Evolutionary conservation across 92 coral and sea anemone genomes (phyloP).

Genomic region (Porites lobata): DNA sequence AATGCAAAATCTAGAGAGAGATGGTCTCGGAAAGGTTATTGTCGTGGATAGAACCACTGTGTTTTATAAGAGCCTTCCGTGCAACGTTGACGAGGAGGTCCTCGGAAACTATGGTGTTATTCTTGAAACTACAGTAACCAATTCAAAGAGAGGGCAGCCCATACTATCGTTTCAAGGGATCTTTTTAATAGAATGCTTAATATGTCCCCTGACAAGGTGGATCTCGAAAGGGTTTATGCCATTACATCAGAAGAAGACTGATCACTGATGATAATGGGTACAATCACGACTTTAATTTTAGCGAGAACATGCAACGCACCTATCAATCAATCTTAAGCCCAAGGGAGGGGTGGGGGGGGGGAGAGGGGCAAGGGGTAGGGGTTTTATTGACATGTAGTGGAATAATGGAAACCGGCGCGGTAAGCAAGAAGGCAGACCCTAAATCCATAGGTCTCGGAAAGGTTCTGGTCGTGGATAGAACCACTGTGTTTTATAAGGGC

Average conservation of each 20-base stretch:
- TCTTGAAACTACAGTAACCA: neutral
- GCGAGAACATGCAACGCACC: no score
- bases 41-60: constrained; percentile 31
- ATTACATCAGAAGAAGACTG: constrained; percentile 8
- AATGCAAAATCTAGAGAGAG: constrained; percentile 21
- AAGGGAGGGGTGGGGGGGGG: no score
- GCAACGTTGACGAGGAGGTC: neutral
- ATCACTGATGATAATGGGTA: neutral
- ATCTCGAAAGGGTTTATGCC: constrained; percentile 12
- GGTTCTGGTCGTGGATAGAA: constrained; percentile 14
- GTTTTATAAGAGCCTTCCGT: constrained; percentile 32
- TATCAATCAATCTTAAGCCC: no score
- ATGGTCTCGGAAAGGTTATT: constrained; percentile 28
- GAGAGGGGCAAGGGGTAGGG: no score
- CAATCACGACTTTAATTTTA: no score
- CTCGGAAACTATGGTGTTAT: constrained; percentile 33
- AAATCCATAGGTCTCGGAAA: constrained; percentile 25
- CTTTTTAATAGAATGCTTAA: constrained; percentile 34
- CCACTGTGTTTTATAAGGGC: constrained; percentile 40
- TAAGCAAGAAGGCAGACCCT: neutral
- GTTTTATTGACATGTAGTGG: no score
- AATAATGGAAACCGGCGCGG: neutral
- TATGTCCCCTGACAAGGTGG: constrained; percentile 18
- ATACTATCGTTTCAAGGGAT: constrained; percentile 33
- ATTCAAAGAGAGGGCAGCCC: constrained; percentile 26